phyloP scores from a whole-genome alignment of 2,113 vertebrate genomes.

The Desmodus rotundus region DNA sequence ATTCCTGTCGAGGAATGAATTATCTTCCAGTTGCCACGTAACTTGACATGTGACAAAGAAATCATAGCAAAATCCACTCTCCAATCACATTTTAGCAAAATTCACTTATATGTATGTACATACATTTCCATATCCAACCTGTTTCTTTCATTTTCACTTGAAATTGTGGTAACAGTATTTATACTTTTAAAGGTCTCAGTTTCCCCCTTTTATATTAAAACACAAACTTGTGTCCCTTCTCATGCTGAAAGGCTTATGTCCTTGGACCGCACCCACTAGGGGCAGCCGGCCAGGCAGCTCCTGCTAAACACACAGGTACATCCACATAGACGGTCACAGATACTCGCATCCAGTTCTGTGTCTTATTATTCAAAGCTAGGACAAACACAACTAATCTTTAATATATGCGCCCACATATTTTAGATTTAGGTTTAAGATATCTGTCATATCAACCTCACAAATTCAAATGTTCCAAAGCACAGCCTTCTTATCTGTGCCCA shows the following conservation, averaged over 20 bases:
- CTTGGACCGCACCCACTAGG: neutral
- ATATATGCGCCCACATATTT: neutral
- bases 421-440: neutral
- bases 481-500: neutral
- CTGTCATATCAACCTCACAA: neutral
- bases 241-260: neutral
- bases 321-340: rapidly evolving
- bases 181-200: neutral
- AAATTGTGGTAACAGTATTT: neutral
- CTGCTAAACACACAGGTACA: neutral
- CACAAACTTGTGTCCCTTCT: neutral
- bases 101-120: rapidly evolving
- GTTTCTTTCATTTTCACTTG: neutral
- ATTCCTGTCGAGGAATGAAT: rapidly evolving
- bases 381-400: neutral
- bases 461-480: neutral
- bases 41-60: neutral
- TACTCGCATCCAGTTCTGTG: rapidly evolving
- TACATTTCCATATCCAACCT: neutral
- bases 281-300: neutral
- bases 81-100: neutral
- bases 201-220: neutral
- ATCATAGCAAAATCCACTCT: neutral
- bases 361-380: neutral
- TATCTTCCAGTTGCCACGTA: neutral